Evolutionary conservation across 2,888 invertebrate genomes (phyloP), one percentile per base, ranked within the genome.

Genomic region (Erannis defoliaria): DNA sequence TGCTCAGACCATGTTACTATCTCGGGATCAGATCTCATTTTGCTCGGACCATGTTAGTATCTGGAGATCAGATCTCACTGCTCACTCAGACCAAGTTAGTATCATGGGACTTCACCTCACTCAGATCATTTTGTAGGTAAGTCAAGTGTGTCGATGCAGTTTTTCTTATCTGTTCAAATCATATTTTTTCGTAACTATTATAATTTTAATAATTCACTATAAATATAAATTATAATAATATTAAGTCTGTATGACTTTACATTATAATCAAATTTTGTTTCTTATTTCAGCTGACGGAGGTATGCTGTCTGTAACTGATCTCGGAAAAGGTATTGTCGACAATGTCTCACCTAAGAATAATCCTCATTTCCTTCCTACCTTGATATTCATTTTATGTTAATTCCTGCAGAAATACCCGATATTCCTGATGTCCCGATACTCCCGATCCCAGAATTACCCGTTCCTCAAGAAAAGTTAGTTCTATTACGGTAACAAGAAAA

Each of bases 371-470:
- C 23, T 14, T 45, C 14, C 26, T 26, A 26, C 26, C 14, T 16
- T 14, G 14, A 45, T 16, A 26, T 9, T 26, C 4, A 55, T 56
- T 43, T 14, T n/a, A 40, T 31, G 61, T n/a, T 14, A 38, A 64
- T 78, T 75, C 74, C 74, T 70, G 64, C 89, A 92, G 91, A 90
- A 69, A 82, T 88, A 74, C 86, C 87, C 61, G 88, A 84, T 75
- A 85, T 88, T 66, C 81, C 90, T 67, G 90, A 88, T 72, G 80
- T 88, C 78, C 86, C 76, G 80, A 80, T 73, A 72, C 87, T 88
- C 80, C 86, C 76, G 81, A 80, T 73, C 73, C 88, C 86, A 55
- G 88, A 84, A 64, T 55, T 82, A 67, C 78, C 85, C 62, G 83
- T 69, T 77, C 86, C 85, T 65, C 75, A 70, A 67, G 79, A 82